Evolutionary conservation across 1,140 invertebrate species (phyloP).

Genomic region (Drosophila hydei): DNA sequence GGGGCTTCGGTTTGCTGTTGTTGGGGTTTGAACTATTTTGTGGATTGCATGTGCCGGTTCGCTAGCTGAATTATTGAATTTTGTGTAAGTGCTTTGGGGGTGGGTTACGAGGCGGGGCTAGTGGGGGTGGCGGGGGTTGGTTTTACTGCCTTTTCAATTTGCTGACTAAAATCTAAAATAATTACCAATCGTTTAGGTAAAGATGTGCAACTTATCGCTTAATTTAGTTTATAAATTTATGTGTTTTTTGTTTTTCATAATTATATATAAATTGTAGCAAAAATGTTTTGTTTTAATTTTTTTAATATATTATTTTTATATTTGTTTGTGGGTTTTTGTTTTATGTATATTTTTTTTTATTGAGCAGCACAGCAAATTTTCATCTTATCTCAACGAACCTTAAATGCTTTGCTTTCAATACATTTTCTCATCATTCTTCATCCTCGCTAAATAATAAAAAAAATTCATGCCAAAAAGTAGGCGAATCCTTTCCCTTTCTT

Average conservation of each 20-base stretch:
- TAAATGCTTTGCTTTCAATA: slow-evolving; percentile 71
- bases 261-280: slow-evolving; percentile 70
- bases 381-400: slow-evolving; percentile 68
- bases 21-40: neutral
- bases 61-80: slow-evolving; percentile 7
- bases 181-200: slow-evolving; percentile 82
- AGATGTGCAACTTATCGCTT: slow-evolving; percentile 78
- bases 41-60: slow-evolving; percentile 32
- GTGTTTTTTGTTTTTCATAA: slow-evolving; percentile 48
- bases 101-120: neutral
- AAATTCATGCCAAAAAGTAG: slow-evolving; percentile 6
- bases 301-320: slow-evolving; percentile 28
- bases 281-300: slow-evolving; percentile 43
- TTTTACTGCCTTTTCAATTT: slow-evolving; percentile 43
- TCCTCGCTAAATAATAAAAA: slow-evolving; percentile 23
- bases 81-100: neutral
- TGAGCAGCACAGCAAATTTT: slow-evolving; percentile 82
- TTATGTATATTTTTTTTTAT: slow-evolving; percentile 60
- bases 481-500: slow-evolving; percentile 8
- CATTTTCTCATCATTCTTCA: slow-evolving; percentile 21
- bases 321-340: slow-evolving; percentile 29
- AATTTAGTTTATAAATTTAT: slow-evolving; percentile 63
- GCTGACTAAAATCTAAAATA: slow-evolving; percentile 73
- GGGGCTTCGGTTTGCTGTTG: neutral
- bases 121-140: neutral